phyloP scores from a whole-genome alignment of 1,140 invertebrate species.

The Meloidogyne exigua region DNA sequence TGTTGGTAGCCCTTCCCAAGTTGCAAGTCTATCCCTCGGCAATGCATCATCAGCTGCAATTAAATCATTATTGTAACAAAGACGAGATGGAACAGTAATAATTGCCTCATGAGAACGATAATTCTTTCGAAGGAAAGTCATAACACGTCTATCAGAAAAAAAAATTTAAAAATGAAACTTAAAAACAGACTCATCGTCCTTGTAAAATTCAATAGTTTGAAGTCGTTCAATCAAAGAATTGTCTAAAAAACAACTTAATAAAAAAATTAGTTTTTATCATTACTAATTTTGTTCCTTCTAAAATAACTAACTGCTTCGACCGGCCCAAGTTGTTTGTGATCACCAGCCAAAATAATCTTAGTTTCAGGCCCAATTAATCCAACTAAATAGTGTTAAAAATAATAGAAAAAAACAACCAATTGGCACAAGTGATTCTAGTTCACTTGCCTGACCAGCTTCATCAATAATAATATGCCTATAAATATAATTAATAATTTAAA shows the following conservation, averaged over 20 bases:
- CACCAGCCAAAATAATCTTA: conserved; percentile 78
- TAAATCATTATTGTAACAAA: conserved; percentile 35
- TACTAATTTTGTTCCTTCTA: conserved; percentile 60
- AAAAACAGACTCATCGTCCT: conserved; percentile 25
- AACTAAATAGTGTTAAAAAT: conserved; percentile 9
- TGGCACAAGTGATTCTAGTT: conserved; percentile 39
- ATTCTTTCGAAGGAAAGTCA: conserved; percentile 29
- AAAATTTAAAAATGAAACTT: background rate
- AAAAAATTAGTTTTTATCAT: conserved; percentile 70
- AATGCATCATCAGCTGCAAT: background rate
- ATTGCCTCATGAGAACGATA: conserved; percentile 42
- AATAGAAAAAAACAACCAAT: conserved; percentile 9
- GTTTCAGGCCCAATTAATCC: conserved; percentile 22
- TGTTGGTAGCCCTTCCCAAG: conserved; percentile 19
- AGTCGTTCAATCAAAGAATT: conserved; percentile 32
- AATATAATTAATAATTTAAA: conserved; percentile 14
- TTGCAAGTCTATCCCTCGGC: background rate
- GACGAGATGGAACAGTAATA: conserved; percentile 35
- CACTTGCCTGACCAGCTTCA: conserved; percentile 40
- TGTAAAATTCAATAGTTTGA: conserved; percentile 6
- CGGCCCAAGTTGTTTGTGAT: conserved; percentile 85
- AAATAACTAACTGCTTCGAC: conserved; percentile 72
- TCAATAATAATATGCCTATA: conserved; percentile 45
- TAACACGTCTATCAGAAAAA: conserved; percentile 29
- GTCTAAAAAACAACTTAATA: conserved; percentile 10